Evolutionary conservation across 2,888 invertebrate species (phyloP).

Genomic region (Aricia artaxerxes): DNA sequence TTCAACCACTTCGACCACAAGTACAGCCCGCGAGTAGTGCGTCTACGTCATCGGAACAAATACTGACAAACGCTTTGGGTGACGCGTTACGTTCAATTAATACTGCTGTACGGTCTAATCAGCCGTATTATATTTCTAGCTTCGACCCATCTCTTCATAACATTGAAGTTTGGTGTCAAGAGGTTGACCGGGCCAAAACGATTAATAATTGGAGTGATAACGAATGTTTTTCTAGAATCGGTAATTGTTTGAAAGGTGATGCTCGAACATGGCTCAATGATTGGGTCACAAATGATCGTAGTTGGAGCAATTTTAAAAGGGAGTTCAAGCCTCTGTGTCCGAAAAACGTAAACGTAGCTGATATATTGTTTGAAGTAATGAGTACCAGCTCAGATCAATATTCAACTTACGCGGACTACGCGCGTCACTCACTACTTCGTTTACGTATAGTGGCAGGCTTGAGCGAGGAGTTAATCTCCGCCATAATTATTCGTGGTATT

Average conservation of each 20-base stretch:
- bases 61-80: no score
- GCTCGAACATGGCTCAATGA: not conserved
- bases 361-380: constrained; percentile 16
- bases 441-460: constrained; percentile 25
- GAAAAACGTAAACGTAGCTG: not conserved
- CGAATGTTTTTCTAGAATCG: constrained; percentile 6
- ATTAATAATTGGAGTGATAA: constrained; percentile 5
- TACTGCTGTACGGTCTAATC: no score
- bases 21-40: no score
- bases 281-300: constrained; percentile 8
- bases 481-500: constrained; percentile 29
- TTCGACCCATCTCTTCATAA: no score
- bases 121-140: no score
- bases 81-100: no score
- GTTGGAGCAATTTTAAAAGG: constrained; percentile 10
- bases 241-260: not conserved
- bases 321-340: constrained; percentile 24
- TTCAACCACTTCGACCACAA: no score
- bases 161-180: no score
- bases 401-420: constrained; percentile 29
- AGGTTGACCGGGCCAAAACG: not conserved
- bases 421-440: constrained; percentile 14
- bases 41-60: no score
- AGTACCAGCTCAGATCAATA: constrained; percentile 3
- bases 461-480: constrained; percentile 13